Percentiles rank a stretch among this genome's conserved stretches.
Conservation (phyloP, 2,797 vertebrate species). For the Poecilia wingei region DNA sequence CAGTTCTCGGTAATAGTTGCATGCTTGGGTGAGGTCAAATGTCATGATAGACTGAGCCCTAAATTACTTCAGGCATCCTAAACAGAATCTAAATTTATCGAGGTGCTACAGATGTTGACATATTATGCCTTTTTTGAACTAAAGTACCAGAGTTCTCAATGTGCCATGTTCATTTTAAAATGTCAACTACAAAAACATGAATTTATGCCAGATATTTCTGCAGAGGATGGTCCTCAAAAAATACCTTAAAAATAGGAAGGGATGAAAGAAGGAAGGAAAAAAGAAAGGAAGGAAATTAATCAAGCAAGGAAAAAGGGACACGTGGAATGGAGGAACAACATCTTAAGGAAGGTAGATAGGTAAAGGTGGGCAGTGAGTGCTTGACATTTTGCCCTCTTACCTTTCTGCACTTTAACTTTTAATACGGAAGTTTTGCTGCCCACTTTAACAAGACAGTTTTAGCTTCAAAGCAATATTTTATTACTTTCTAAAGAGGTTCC, state of each 20-base stretch:
- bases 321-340: not conserved
- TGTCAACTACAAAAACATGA: not conserved
- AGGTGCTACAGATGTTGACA: not conserved
- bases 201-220: not conserved
- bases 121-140: too few relatives aligned
- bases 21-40: slow-evolving; percentile 47
- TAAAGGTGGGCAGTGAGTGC: not conserved
- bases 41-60: slow-evolving; percentile 45
- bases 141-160: not conserved
- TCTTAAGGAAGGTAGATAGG: not conserved
- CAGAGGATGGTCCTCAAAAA: not conserved
- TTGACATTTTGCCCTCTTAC: not conserved
- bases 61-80: slow-evolving; percentile 20
- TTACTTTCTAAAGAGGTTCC: not conserved
- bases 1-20: slow-evolving; percentile 48
- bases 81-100: slow-evolving; percentile 9
- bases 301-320: not conserved
- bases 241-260: not conserved
- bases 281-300: not conserved
- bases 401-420: not conserved
- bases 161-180: not conserved
- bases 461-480: not conserved
- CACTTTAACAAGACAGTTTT: not conserved
- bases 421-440: not conserved
- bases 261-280: not conserved